Evolutionary conservation across 53 echinoderm and acorn worm genomes (phyloP).

Genomic region (Astropecten irregularis): DNA sequence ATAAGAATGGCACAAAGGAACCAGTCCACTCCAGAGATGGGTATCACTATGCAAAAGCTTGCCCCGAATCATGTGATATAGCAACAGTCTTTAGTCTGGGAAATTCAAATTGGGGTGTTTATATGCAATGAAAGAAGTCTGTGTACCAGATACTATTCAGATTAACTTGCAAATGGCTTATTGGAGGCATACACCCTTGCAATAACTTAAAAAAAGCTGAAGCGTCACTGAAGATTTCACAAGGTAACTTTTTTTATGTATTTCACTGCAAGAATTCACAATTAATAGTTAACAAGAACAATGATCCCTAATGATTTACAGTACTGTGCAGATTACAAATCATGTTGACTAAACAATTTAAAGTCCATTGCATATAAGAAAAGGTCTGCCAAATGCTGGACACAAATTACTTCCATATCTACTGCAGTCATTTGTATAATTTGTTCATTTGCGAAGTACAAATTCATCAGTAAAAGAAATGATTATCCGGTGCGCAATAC

Average conservation of each 20-base stretch:
- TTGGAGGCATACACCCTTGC: no score
- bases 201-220: background rate
- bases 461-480: background rate
- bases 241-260: slow-evolving; percentile 1
- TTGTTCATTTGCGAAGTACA: background rate
- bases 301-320: background rate
- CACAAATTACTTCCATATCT: background rate
- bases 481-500: no score
- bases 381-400: background rate
- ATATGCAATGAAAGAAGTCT: no score
- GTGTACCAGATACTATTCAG: no score
- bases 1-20: no score
- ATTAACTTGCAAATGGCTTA: no score
- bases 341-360: background rate
- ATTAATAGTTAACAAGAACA: background rate
- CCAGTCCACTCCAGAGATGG: no score
- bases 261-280: slow-evolving; percentile 31
- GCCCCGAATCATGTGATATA: no score
- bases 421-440: background rate
- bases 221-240: background rate
- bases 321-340: background rate
- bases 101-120: no score
- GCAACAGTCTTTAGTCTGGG: no score
- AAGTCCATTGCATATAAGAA: background rate
- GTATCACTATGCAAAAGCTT: no score